These are phyloP conservation scores for Taenioides sp. DNA, from an alignment of 2,797 vertebrate genomes.

Conservation along the genomic window DNA sequence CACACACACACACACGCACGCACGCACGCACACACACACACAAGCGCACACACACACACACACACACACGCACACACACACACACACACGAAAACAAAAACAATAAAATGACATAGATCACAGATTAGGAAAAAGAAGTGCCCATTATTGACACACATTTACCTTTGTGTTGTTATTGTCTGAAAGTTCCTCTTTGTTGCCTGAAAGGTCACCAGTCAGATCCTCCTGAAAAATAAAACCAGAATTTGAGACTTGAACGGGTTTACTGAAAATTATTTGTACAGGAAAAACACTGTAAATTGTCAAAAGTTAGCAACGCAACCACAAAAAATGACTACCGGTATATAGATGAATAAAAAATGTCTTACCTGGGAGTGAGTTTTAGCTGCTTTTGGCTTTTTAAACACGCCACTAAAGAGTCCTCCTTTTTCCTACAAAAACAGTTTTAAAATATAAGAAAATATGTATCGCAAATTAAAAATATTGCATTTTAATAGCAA, in stretches of 20 bases:
- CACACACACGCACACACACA: no score
- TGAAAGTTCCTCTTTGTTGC: constrained; percentile 1
- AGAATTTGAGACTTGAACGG: background rate
- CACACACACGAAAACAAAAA: no score
- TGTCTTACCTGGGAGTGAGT: constrained; percentile 39
- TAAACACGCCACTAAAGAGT: constrained; percentile 48
- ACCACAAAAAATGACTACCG: background rate
- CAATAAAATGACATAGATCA: no score
- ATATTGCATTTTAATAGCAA: no score
- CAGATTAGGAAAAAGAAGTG: no score
- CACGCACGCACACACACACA: no score
- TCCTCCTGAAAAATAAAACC: background rate
- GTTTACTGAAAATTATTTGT: background rate
- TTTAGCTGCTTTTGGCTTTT: constrained; percentile 35
- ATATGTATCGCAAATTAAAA: background rate
- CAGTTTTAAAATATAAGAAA: no score
- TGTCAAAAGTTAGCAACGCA: no score
- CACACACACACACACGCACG: no score
- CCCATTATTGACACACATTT: background rate
- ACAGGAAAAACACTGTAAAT: background rate
- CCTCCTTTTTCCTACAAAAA: constrained; percentile 37
- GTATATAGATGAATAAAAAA: background rate
- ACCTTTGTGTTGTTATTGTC: background rate
- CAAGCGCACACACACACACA: no score
- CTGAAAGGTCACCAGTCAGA: background rate